Conservation (phyloP, 2,888 invertebrate species). For the Cephonodes hylas region DNA sequence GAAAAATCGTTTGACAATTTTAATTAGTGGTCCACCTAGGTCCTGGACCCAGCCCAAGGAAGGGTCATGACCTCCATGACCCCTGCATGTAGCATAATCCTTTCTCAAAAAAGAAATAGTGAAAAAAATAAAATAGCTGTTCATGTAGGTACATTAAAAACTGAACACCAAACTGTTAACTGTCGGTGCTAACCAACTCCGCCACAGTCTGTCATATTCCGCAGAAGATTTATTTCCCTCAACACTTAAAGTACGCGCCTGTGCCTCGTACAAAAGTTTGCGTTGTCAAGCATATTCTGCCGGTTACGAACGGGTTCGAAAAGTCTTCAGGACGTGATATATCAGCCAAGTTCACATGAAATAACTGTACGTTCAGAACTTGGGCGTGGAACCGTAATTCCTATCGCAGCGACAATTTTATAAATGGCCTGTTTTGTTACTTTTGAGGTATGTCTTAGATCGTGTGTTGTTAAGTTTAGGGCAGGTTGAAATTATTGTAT, state of each 20-base stretch:
- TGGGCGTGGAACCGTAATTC: background rate
- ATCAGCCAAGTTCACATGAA: constrained; percentile 3
- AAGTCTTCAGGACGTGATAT: background rate
- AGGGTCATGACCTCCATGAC: too few species aligned
- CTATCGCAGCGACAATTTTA: background rate
- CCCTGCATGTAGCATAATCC: too few species aligned
- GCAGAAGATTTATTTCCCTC: background rate
- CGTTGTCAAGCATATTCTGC: constrained; percentile 3
- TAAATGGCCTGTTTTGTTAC: background rate
- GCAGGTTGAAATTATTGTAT: too few species aligned
- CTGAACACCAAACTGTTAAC: too few species aligned
- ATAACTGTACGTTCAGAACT: background rate
- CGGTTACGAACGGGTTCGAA: background rate
- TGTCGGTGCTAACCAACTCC: too few species aligned
- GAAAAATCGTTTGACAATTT: too few species aligned
- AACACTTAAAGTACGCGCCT: background rate
- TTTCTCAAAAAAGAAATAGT: too few species aligned
- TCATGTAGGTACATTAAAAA: too few species aligned
- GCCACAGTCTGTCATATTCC: too few species aligned
- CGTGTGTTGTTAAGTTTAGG: background rate
- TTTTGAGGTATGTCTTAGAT: background rate
- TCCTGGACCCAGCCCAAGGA: too few species aligned
- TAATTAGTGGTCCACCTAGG: too few species aligned
- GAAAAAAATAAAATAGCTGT: too few species aligned
- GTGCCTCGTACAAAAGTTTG: constrained; percentile 4